A percentile compares a stretch with the other conserved stretches of the same genome.
phyloP scores from a whole-genome alignment of 1,140 invertebrate genomes.

The Conus betulinus region DNA sequence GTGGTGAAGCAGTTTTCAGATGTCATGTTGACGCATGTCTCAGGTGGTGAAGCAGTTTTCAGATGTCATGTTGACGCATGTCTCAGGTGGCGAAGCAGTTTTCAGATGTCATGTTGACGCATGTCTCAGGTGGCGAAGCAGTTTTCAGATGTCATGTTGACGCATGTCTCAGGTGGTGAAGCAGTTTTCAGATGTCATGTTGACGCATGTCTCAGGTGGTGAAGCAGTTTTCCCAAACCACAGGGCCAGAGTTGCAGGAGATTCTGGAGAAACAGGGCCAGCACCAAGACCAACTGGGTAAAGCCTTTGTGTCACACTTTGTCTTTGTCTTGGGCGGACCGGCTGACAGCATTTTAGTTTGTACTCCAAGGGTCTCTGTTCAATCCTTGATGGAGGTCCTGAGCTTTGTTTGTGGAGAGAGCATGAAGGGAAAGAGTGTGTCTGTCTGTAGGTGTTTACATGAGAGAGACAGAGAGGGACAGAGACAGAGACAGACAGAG shows the following conservation, averaged over 20 bases:
- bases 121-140: background rate
- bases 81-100: too few species aligned
- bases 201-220: conserved; percentile 59
- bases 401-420: background rate
- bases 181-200: background rate
- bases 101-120: too few species aligned
- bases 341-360: background rate
- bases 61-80: too few species aligned
- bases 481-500: too few species aligned
- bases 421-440: conserved; percentile 77
- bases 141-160: background rate
- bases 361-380: background rate
- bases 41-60: too few species aligned
- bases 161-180: background rate
- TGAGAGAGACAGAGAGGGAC: too few species aligned
- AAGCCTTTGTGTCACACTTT: background rate
- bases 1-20: too few species aligned
- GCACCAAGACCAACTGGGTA: conserved; percentile 83
- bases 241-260: conserved; percentile 83
- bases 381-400: background rate
- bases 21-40: too few species aligned
- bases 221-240: conserved; percentile 81
- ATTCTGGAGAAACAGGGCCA: conserved; percentile 81
- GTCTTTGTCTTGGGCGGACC: background rate
- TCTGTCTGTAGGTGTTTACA: conserved; percentile 93